Evolutionary conservation across 2,113 vertebrate species (phyloP).

Genomic region (Athene noctua): DNA sequence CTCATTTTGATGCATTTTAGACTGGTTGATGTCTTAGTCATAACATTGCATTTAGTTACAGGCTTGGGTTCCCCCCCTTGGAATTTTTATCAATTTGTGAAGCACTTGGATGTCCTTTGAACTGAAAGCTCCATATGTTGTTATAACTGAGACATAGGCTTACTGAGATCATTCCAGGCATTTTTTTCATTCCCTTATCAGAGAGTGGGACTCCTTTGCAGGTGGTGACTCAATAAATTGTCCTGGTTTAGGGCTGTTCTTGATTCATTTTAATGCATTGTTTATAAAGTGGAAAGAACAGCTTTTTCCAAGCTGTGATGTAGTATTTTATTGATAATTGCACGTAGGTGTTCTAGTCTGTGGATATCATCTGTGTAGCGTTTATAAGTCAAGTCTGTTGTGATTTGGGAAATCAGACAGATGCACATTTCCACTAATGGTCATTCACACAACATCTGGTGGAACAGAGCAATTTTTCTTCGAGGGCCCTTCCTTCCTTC

Average conservation of each 20-base stretch:
- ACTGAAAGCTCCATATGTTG: background rate
- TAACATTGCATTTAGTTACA: background rate
- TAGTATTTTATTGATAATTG: background rate
- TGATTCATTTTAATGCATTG: background rate
- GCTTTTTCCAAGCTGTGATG: background rate
- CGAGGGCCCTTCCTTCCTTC: background rate
- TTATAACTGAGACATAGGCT: background rate
- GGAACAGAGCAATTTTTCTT: background rate
- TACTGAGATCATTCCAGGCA: background rate
- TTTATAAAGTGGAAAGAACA: background rate
- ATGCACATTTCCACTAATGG: background rate
- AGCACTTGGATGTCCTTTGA: background rate
- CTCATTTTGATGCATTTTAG: background rate
- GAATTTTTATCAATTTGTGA: conserved; percentile 4
- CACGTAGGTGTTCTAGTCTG: background rate
- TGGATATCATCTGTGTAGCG: background rate
- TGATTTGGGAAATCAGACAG: background rate
- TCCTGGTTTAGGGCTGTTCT: background rate
- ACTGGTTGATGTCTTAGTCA: background rate
- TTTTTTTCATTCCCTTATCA: conserved; percentile 20
- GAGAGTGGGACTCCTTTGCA: background rate
- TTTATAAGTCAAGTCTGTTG: background rate
- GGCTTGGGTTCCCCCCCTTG: background rate
- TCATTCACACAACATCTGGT: background rate
- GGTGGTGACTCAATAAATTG: background rate